Conservation (phyloP, 2,888 invertebrate genomes). For the Apotomis turbidana region DNA sequence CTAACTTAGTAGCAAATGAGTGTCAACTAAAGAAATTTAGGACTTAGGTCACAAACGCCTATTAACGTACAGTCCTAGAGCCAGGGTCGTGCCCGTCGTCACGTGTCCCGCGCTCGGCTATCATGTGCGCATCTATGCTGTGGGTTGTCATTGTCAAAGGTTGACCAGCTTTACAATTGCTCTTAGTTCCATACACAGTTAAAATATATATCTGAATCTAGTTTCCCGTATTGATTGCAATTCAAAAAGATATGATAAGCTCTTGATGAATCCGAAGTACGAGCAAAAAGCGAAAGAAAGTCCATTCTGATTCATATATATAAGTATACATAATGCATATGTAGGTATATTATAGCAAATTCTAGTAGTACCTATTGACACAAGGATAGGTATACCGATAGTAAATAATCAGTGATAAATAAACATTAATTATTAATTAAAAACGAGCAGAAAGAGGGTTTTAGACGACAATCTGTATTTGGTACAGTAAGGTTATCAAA, state of each 20-base stretch:
- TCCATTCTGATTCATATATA: too few species aligned
- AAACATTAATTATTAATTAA: not conserved
- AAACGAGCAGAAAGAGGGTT: not conserved
- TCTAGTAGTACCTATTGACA: too few species aligned
- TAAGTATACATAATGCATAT: too few species aligned
- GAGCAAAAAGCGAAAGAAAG: too few species aligned
- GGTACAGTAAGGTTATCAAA: slow-evolving; percentile 58
- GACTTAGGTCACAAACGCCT: slow-evolving; percentile 6
- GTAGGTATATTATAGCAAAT: too few species aligned
- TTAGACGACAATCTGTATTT: not conserved
- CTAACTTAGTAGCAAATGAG: not conserved
- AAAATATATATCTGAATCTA: not conserved
- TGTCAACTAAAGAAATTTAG: not conserved
- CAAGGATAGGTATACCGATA: not conserved
- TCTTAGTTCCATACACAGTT: not conserved
- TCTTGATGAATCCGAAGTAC: too few species aligned
- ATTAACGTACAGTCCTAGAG: not conserved
- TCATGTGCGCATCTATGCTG: slow-evolving; percentile 12
- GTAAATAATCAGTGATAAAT: not conserved
- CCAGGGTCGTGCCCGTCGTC: slow-evolving; percentile 5
- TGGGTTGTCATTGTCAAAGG: slow-evolving; percentile 26
- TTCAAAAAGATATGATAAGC: too few species aligned
- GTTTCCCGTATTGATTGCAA: not conserved
- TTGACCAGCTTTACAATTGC: slow-evolving; percentile 9
- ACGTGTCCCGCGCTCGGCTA: slow-evolving; percentile 19